Evolutionary conservation across 2,888 invertebrate genomes (phyloP), one percentile per base, ranked within the genome.

Genomic region (Sympetrum striolatum): DNA sequence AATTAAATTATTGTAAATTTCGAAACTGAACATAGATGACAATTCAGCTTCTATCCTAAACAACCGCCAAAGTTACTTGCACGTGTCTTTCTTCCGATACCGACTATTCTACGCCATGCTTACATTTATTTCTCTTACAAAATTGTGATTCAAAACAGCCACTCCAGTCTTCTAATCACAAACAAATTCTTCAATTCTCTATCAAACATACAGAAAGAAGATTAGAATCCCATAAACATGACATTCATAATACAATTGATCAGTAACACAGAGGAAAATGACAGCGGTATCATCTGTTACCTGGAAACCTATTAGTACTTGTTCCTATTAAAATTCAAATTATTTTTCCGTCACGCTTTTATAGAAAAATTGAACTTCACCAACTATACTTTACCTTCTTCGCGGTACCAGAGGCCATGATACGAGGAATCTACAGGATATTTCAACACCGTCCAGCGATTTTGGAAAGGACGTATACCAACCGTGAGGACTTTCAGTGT

Each of bases 341-440:
- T 10, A 14, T 31, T 25, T 31, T 14, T 0, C 3, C 4, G 12
- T 14, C 14, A 73, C 25, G n/a, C 10, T 12, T 25, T 18, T 31
- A 14, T 12, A 73, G 10, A 6, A n/a, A 25, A 73, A 73, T 31
- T 22, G 31, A 73, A 14, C 15, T 3, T 31, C 8, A 12, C 12
- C 22, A 4, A 15, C n/a, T 31, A 25, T 73, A 31, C 25, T 25
- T 60, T 86, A 86, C 86, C 86, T 86, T 82, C 82, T 82, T 86
- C 22, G 22, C 60, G 86, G 86, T 86, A 86, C 86, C 60, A 86
- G 31, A 60, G 86, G 86, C 86, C 86, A 86, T 86, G 86, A 64
- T 86, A 86, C 37, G 86, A 25, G 37, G 35, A 60, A 86, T 64
- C 86, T 60, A 60, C 86, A 64, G 86, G 60, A 64, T 86, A 86